phyloP scores from a whole-genome alignment of 1,140 invertebrate species.

The Cyphomyrmex costatus region DNA sequence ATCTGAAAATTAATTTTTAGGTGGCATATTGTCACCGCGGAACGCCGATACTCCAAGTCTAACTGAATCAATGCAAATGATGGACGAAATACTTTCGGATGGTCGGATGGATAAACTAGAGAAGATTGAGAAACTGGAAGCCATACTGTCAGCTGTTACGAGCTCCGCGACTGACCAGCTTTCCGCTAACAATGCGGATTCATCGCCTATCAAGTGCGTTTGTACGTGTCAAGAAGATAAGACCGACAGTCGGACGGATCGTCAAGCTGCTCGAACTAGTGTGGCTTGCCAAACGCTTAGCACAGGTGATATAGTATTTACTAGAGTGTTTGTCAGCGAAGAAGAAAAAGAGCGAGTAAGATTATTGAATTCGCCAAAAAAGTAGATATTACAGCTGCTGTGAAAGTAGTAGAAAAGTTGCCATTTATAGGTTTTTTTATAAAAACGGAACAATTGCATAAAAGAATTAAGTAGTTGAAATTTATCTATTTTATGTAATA shows the following conservation, averaged over 20 bases:
- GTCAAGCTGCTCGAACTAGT: slow-evolving; percentile 73
- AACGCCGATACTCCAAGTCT: slow-evolving; percentile 94
- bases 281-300: slow-evolving; percentile 94
- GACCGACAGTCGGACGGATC: slow-evolving; percentile 68
- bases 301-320: slow-evolving; percentile 97
- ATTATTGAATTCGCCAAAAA: slow-evolving; percentile 83
- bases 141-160: slow-evolving; percentile 93
- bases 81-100: slow-evolving; percentile 95
- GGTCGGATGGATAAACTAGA: slow-evolving; percentile 94
- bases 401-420: slow-evolving; percentile 71
- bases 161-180: slow-evolving; percentile 86
- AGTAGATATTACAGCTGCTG: slow-evolving; percentile 73
- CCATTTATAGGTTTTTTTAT: slow-evolving; percentile 75
- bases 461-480: slow-evolving; percentile 62
- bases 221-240: slow-evolving; percentile 87
- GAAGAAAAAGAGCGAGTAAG: slow-evolving; percentile 85
- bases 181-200: slow-evolving; percentile 75
- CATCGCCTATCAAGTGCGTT: slow-evolving; percentile 84
- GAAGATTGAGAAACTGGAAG: slow-evolving; percentile 94
- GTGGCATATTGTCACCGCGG: slow-evolving; percentile 90
- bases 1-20: slow-evolving; percentile 61
- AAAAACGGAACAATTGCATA: slow-evolving; percentile 43
- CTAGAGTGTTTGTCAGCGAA: slow-evolving; percentile 94
- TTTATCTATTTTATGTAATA: slow-evolving; percentile 69
- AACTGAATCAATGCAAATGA: slow-evolving; percentile 96